phyloP scores from a whole-genome alignment of 2,797 vertebrate genomes.

The Threskiornis aethiopicus region DNA sequence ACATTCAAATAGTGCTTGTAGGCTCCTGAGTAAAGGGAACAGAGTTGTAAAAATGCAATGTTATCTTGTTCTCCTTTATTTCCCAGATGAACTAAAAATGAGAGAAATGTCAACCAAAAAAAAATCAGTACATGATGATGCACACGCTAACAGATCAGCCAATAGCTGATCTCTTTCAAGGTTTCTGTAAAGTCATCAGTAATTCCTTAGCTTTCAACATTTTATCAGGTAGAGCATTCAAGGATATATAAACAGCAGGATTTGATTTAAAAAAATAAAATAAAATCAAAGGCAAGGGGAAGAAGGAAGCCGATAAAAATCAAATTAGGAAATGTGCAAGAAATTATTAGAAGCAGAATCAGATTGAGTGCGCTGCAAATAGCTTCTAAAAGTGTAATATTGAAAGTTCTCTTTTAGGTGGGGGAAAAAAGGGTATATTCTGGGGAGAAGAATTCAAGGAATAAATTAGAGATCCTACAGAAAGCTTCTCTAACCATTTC shows the following conservation, averaged over 20 bases:
- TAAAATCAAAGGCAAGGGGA: not conserved
- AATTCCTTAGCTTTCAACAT: not conserved
- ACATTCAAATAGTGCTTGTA: not conserved
- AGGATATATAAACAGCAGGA: not conserved
- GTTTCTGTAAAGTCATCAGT: not conserved
- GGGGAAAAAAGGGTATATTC: not conserved
- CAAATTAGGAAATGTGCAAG: not conserved
- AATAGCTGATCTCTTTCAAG: not conserved
- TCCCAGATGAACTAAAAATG: conserved; percentile 10
- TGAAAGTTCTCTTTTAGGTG: not conserved
- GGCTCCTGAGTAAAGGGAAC: not conserved
- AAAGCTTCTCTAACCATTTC: not conserved
- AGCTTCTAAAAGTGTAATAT: not conserved
- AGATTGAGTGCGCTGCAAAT: not conserved
- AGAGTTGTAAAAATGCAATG: not conserved
- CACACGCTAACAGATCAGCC: not conserved
- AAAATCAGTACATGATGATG: not conserved
- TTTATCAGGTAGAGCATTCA: not conserved
- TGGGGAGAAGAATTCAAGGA: not conserved
- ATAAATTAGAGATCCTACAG: not conserved
- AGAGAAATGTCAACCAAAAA: not conserved
- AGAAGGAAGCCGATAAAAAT: not conserved
- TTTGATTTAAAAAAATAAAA: not conserved
- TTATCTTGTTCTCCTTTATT: not conserved
- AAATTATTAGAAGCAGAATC: not conserved